phyloP scores from a whole-genome alignment of 2,888 invertebrate genomes.

The Coecobrya sp. region DNA sequence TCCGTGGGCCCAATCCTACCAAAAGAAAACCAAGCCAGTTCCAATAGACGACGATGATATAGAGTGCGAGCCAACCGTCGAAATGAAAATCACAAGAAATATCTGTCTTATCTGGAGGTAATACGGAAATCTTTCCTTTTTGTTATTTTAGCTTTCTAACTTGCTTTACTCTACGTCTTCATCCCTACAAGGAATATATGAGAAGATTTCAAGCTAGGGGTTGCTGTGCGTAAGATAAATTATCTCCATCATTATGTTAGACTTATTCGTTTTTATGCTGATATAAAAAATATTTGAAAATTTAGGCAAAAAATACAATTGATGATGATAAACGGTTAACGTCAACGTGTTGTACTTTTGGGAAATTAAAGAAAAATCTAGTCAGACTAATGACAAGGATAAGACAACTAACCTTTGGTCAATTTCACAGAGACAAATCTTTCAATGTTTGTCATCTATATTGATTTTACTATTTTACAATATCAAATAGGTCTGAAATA shows the following conservation, averaged over 20 bases:
- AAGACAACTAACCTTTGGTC: no score
- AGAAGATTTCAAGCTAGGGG: conserved; percentile 6
- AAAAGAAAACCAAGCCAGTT: conserved; percentile 9
- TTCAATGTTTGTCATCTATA: no score
- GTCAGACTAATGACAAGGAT: no score
- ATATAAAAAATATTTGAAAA: background rate
- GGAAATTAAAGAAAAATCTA: background rate
- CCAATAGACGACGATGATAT: conserved; percentile 63
- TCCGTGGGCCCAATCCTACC: conserved; percentile 61
- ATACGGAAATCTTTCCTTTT: conserved; percentile 31
- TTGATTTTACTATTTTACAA: no score
- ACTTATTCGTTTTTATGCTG: background rate
- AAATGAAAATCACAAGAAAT: conserved; percentile 75
- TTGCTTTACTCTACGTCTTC: background rate
- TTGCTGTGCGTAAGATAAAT: conserved; percentile 5
- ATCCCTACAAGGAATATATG: conserved; percentile 33
- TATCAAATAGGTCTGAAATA: no score
- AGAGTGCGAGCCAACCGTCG: conserved; percentile 66
- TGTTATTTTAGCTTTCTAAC: conserved; percentile 32
- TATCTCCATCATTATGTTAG: background rate
- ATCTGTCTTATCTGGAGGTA: conserved; percentile 38
- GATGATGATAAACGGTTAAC: background rate
- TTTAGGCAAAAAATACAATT: conserved; percentile 17
- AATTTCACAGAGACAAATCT: no score
- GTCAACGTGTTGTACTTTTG: background rate